Evolutionary conservation across 2,113 vertebrate species (phyloP), one percentile per base, ranked within the genome.

Genomic region (Eolophus roseicapilla): DNA sequence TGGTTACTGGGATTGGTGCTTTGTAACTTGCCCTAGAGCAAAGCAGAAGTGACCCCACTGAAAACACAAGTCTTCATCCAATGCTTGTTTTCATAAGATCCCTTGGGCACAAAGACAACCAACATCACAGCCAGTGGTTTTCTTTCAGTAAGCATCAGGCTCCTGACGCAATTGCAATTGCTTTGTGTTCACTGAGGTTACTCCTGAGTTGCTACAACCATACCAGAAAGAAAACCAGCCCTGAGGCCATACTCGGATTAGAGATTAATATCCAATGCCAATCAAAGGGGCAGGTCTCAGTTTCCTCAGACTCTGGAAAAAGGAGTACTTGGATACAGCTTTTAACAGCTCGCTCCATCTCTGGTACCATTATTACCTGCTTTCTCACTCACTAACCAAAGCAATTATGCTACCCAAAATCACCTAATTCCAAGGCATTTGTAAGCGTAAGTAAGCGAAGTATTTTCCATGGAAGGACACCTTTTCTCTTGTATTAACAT

Each of bases 401-500:
- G 33, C 35, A 82, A 31, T 67, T 80, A 46, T 78, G 31, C 68
- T 95, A 85, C 82, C 84, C 86, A 4, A 80, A 82, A 39, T 81
- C 94, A 86, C 74, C 85, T 81, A 78, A 71, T 37, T 75, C 69
- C 70, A 95, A 83, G 63, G 63, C 82, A 81, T 79, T 95, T 95
- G 50, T 87, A 94, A 97, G 64, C 0, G 2, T 86, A 94, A 97
- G 93, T 93, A 86, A 84, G 29, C 5, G 5, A 83, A 85, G 31
- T 91, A 63, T 94, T 95, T 94, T 96, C 95, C 82, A 49, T 50
- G 60, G 84, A 95, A 96, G 35, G 65, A 95, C 75, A 46, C 43
- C 13, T 75, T 93, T 92, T 87, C 43, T 92, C 39, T 70, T 71
- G 53, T 95, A 88, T 86, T 80, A 86, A 92, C 77, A 47, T 80